Percentiles rank a stretch among this genome's conserved stretches.
phyloP scores from a whole-genome alignment of 2,888 invertebrate genomes.

The Leptinotarsa haldemani region DNA sequence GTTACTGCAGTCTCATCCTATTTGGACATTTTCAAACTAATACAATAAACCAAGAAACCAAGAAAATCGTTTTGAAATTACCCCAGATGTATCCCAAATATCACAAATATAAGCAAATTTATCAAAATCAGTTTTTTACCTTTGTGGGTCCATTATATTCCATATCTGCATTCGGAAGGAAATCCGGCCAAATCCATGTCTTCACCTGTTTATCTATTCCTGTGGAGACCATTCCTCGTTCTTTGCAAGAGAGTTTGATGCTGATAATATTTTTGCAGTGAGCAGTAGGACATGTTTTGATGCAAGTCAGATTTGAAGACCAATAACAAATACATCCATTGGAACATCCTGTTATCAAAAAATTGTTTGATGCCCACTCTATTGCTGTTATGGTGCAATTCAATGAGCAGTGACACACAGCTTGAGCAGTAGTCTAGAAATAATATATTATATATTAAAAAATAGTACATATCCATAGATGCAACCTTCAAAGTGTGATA shows the following conservation, averaged over 20 bases:
- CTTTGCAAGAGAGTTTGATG: slow-evolving; percentile 50
- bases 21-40: too few relatives aligned
- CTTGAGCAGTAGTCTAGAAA: slow-evolving; percentile 29
- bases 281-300: slow-evolving; percentile 26
- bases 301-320: slow-evolving; percentile 22
- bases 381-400: slow-evolving; percentile 43
- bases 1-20: too few relatives aligned
- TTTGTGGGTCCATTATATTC: slow-evolving; percentile 25
- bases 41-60: too few relatives aligned
- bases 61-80: too few relatives aligned
- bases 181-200: slow-evolving; percentile 49
- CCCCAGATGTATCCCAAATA: too few relatives aligned
- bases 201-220: slow-evolving; percentile 46
- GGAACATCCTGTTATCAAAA: slow-evolving; percentile 49
- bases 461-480: too few relatives aligned
- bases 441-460: too few relatives aligned
- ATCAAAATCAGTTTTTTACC: slow-evolving; percentile 10
- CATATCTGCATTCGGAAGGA: slow-evolving; percentile 16
- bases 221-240: slow-evolving; percentile 50
- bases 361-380: slow-evolving; percentile 44
- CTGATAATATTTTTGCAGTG: slow-evolving; percentile 48
- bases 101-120: slow-evolving; percentile 14
- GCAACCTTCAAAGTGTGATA: too few relatives aligned
- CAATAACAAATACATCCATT: slow-evolving; percentile 47
- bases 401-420: slow-evolving; percentile 31